Conservation (phyloP, 2,797 vertebrate species). For the Pangasius mekongensis region DNA sequence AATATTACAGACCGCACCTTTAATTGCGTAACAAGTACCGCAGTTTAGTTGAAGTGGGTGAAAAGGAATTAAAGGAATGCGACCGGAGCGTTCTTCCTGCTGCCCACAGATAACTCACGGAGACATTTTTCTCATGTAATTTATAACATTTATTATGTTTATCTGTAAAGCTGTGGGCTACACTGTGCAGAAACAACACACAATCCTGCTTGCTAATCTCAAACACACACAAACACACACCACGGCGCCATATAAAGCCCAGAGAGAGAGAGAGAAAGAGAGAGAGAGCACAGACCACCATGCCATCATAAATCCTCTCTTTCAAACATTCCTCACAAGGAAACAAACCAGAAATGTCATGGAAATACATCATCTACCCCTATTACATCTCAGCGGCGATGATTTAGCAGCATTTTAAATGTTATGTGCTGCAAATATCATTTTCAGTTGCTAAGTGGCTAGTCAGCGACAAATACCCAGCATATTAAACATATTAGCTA, state of each 20-base stretch:
- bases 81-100: neutral
- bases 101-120: neutral
- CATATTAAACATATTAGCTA: no score
- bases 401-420: neutral
- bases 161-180: neutral
- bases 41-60: no score
- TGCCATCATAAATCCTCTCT: neutral
- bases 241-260: constrained; percentile 30
- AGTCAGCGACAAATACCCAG: neutral
- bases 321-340: neutral
- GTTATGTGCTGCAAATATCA: neutral
- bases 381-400: neutral
- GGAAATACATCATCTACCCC: neutral
- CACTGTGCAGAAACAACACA: neutral
- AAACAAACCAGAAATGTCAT: neutral
- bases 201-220: neutral
- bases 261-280: neutral
- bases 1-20: neutral
- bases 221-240: constrained; percentile 1
- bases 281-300: neutral
- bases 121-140: neutral
- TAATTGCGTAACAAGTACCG: no score
- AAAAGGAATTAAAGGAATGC: constrained; percentile 9
- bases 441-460: no score
- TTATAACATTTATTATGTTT: neutral